Conservation (phyloP, 2,797 vertebrate genomes). For the Coccyzus lansbergi region DNA sequence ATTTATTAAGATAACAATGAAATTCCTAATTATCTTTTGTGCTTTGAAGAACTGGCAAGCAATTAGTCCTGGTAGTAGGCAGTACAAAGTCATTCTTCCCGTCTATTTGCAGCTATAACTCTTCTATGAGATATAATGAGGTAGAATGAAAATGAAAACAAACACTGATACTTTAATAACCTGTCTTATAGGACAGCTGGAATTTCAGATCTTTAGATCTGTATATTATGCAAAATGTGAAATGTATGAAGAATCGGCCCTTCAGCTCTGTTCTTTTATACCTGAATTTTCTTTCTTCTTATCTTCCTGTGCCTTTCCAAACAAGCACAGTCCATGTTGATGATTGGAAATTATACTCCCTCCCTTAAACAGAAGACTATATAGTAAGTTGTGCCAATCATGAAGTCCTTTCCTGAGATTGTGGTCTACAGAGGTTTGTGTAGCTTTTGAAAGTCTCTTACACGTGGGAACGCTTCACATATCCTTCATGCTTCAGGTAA, state of each 20-base stretch:
- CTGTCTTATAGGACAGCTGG: background rate
- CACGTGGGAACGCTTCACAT: slow-evolving; percentile 27
- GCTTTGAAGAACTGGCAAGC: slow-evolving; percentile 22
- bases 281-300: background rate
- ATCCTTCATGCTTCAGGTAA: background rate
- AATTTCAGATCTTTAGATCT: background rate
- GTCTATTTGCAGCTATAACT: background rate
- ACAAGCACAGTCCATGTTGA: background rate
- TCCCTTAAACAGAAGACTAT: background rate
- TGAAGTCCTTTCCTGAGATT: background rate
- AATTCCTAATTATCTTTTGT: background rate
- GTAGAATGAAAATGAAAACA: background rate
- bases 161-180: slow-evolving; percentile 37
- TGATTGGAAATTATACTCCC: background rate
- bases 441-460: slow-evolving; percentile 37
- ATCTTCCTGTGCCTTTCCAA: background rate
- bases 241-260: background rate
- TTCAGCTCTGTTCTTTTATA: background rate
- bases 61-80: background rate
- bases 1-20: background rate
- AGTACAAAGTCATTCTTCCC: background rate
- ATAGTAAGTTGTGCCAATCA: background rate
- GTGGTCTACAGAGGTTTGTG: background rate
- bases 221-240: background rate
- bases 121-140: slow-evolving; percentile 5